Evolutionary conservation across 2,888 invertebrate genomes (phyloP), one percentile per base, ranked within the genome.

Genomic region (Lycia hirtaria): DNA sequence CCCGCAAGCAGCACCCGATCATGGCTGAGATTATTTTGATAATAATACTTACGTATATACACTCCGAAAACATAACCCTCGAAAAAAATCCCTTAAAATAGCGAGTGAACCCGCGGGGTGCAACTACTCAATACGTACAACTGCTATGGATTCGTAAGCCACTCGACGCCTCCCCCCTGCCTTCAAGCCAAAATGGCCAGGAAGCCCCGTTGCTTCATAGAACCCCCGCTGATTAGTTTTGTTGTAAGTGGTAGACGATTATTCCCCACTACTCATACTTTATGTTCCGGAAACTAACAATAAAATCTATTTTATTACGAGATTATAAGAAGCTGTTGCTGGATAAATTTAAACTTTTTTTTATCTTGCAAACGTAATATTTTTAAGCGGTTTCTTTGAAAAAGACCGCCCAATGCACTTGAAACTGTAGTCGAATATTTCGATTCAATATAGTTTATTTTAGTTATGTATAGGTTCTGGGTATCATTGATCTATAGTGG

Each of bases 201-300:
- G 61, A 54, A 52, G 32, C 52, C 64, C 64, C 44, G 59, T 44
- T 53, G 62, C 30, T 52, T 40, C 43, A 35, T 38, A 33, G 43
- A 33, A 19, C 50, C 58, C 64, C 63, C 28, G 58, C 60, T 58
- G 64, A 44, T 58, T 58, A 51, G 44, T 47, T 51, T 32, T 22
- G 32, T 24, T 6, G 10, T 9, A 49, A 48, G 37, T 26, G 20
- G 14, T 17, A 35, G 38, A 17, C 22, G 10, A 20, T 12, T 41
- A 20, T 22, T 41, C 43, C 47, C 47, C 7, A 58, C 52, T 47
- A 43, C 52, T 48, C 32, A 49, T 37, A 53, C 22, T 52, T 58
- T 58, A 53, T 58, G 57, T 53, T 44, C 48, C 57, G 52, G 57
- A 58, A 58, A 58, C 41, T n/a, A 17, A 35, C 24, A 43, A 20